Conservation (phyloP, 2,113 vertebrate species). For the Cromileptes altivelis region DNA sequence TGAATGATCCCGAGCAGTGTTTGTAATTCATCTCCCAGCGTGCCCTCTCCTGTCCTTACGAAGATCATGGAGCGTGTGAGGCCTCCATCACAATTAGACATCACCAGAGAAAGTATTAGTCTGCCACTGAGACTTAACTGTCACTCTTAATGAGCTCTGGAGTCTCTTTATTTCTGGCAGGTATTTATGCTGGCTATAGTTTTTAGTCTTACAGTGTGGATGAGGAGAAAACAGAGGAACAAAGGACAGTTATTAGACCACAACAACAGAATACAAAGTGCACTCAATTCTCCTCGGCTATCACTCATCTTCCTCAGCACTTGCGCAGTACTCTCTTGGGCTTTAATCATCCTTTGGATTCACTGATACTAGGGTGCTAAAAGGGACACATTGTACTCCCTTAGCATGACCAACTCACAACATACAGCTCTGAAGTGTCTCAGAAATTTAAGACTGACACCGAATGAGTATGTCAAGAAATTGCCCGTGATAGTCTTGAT, state of each 20-base stretch:
- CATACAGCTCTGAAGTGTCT: constrained; percentile 43
- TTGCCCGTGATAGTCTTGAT: constrained; percentile 49
- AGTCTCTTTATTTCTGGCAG: constrained; percentile 39
- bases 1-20: constrained; percentile 61
- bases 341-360: constrained; percentile 46
- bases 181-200: constrained; percentile 30
- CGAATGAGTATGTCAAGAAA: constrained; percentile 54
- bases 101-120: constrained; percentile 37
- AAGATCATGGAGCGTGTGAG: constrained; percentile 38
- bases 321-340: background rate
- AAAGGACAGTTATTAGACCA: constrained; percentile 20
- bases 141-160: constrained; percentile 37
- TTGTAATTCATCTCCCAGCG: constrained; percentile 68
- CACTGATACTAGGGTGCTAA: constrained; percentile 41
- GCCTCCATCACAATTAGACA: constrained; percentile 48
- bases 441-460: constrained; percentile 56
- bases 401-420: constrained; percentile 29
- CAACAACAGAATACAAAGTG: constrained; percentile 23
- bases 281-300: constrained; percentile 24
- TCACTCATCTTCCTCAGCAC: constrained; percentile 44
- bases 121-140: background rate
- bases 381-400: constrained; percentile 60
- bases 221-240: constrained; percentile 27
- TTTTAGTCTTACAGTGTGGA: constrained; percentile 22
- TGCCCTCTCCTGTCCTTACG: constrained; percentile 50